Base-by-base conservation (phyloP, 2,888 invertebrate species). In the Xiphydria camelus region DNA sequence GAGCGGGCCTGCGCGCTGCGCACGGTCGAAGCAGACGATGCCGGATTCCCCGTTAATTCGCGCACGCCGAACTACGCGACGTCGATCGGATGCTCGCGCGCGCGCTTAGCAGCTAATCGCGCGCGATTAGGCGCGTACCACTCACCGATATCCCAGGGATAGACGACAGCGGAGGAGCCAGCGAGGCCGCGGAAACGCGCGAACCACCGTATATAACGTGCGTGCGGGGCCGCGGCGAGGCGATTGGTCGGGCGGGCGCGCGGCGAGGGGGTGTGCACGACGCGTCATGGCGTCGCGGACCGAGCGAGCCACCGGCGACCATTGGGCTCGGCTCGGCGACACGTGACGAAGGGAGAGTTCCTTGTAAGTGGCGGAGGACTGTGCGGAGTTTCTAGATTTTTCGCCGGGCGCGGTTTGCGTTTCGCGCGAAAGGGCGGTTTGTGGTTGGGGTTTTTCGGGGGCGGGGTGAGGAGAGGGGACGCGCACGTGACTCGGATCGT, bases 1-100 rank as follows among this genome's bases (percentile, higher is more conserved):
- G 60, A 62, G 65, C 61, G 76, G 71, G 76, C 64, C 76, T 77
- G 76, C 77, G 77, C 77, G 69, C 52, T 68, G 61, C 61, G 62
- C 26, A n/a, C 52, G 40, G 48, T 58, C 64, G 64, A 59, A 73
- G 70, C 71, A 73, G 73, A 74, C 73, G 71, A 74, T 72, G 52
- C 55, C 51, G 57, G 58, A 53, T 64, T 68, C 57, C 53, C 48
- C 53, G 40, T 41, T 31, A 44, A 52, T 49, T 49, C 32, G 43
- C 50, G 34, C 29, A 10, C 44, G 31, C 44, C 34, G 17, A 25
- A 6, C 29, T 31, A 34, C 10, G 12, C 41, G 22, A 36, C 21
- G 12, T 12, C 20, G 14, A 35, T 43, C 46, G 46, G 39, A 40
- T 41, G 57, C 43, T 45, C 39, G 41, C 40, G 57, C 40, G 40